Conservation (phyloP, 1,140 invertebrate species). For the Sycophila sp. region DNA sequence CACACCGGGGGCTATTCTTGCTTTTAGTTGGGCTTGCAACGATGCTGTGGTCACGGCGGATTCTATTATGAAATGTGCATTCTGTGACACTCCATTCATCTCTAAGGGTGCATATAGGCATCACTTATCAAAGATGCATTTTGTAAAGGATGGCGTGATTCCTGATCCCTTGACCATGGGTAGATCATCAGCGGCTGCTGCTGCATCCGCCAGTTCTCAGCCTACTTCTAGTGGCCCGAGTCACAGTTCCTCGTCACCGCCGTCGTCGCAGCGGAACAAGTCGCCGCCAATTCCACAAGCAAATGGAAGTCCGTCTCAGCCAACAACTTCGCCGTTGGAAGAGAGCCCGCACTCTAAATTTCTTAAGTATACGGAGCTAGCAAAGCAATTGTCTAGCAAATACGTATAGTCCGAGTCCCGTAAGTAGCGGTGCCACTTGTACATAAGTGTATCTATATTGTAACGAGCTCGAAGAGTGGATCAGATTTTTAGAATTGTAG, state of each 20-base stretch:
- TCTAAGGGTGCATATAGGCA: slow-evolving; percentile 97
- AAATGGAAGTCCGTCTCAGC: slow-evolving; percentile 64
- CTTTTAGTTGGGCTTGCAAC: slow-evolving; percentile 94
- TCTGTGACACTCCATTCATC: slow-evolving; percentile 95
- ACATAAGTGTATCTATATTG: slow-evolving; percentile 68
- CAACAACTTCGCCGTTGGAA: slow-evolving; percentile 72
- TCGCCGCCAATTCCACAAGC: slow-evolving; percentile 67
- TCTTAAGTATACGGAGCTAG: slow-evolving; percentile 95
- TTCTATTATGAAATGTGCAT: slow-evolving; percentile 94
- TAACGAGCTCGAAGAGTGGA: slow-evolving; percentile 45
- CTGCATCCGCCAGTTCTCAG: slow-evolving; percentile 64
- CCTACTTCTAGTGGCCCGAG: slow-evolving; percentile 59
- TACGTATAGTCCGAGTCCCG: slow-evolving; percentile 79
- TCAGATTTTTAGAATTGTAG: slow-evolving; percentile 9
- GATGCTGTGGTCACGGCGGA: slow-evolving; percentile 87
- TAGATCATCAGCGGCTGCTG: slow-evolving; percentile 62
- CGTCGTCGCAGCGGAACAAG: slow-evolving; percentile 62
- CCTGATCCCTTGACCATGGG: slow-evolving; percentile 75
- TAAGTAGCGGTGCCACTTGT: slow-evolving; percentile 66
- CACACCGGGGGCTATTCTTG: slow-evolving; percentile 83
- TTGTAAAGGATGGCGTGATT: slow-evolving; percentile 90
- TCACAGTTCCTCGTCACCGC: slow-evolving; percentile 55
- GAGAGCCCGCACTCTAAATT: slow-evolving; percentile 96
- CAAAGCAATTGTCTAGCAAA: slow-evolving; percentile 95
- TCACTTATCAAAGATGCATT: slow-evolving; percentile 96